phyloP scores from a whole-genome alignment of 2,113 vertebrate species.

The Protobothrops flavoviridis region DNA sequence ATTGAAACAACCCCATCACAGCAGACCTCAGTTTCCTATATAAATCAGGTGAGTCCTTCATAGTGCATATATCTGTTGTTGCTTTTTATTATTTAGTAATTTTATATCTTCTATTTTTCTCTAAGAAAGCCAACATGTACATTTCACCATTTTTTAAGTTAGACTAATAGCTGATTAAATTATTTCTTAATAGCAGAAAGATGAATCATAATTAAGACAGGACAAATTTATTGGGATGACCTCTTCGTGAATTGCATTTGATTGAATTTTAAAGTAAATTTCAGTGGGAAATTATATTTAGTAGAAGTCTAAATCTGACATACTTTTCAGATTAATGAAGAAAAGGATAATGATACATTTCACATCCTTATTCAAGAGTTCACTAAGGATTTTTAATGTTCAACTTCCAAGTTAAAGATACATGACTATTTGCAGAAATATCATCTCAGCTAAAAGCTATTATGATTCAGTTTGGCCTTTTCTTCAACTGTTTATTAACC shows the following conservation, averaged over 20 bases:
- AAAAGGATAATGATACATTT: constrained; percentile 55
- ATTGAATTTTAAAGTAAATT: constrained; percentile 71
- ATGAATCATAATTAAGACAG: constrained; percentile 53
- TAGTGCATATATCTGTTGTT: not conserved
- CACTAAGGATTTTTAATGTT: constrained; percentile 62
- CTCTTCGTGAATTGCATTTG: constrained; percentile 69
- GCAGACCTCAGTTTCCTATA: constrained; percentile 12
- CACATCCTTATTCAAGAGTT: constrained; percentile 52
- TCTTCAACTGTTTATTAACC: constrained; percentile 38
- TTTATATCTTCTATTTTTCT: not conserved
- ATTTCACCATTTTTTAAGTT: constrained; percentile 42
- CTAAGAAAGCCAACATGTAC: constrained; percentile 9
- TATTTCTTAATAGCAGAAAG: constrained; percentile 56
- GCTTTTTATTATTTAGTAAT: not conserved
- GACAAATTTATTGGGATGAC: constrained; percentile 64
- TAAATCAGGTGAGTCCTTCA: constrained; percentile 1
- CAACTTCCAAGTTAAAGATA: constrained; percentile 49
- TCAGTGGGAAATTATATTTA: constrained; percentile 54
- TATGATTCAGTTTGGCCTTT: constrained; percentile 53
- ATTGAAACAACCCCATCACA: not conserved
- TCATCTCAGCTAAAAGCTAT: constrained; percentile 58
- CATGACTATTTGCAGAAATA: constrained; percentile 44
- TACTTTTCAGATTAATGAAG: constrained; percentile 35
- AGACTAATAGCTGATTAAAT: constrained; percentile 53
- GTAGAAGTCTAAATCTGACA: constrained; percentile 56